A percentile compares a stretch with the other conserved stretches of the same genome.
Conservation (phyloP, 2,888 invertebrate species). For the Watsonalla binaria region DNA sequence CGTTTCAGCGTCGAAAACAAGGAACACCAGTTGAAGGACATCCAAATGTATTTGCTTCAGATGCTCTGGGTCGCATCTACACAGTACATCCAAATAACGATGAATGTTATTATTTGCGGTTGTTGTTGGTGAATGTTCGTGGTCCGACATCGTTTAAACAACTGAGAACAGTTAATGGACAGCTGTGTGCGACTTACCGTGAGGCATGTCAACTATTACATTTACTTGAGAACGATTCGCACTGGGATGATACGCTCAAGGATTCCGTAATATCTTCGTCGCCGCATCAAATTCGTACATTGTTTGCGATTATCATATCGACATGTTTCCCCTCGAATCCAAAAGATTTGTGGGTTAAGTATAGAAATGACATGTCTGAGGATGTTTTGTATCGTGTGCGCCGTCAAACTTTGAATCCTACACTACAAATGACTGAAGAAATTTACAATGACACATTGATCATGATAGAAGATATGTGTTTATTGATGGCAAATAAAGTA, state of each 20-base stretch:
- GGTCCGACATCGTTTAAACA: constrained; percentile 17
- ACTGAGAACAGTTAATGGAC: constrained; percentile 19
- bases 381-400: constrained; percentile 11
- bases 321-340: constrained; percentile 12
- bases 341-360: constrained; percentile 8
- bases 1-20: background rate
- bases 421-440: constrained; percentile 11
- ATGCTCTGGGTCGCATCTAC: background rate
- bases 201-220: constrained; percentile 12
- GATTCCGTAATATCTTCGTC: constrained; percentile 8
- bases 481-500: constrained; percentile 26
- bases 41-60: background rate
- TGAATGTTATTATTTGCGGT: constrained; percentile 7
- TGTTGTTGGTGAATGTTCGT: constrained; percentile 14
- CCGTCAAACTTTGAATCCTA: constrained; percentile 1
- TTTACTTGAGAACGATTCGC: constrained; percentile 13
- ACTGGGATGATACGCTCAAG: constrained; percentile 14
- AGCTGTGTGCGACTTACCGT: constrained; percentile 12
- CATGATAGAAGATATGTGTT: constrained; percentile 22
- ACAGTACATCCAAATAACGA: background rate
- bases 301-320: constrained; percentile 9
- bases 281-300: constrained; percentile 10
- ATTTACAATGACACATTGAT: constrained; percentile 13
- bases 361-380: constrained; percentile 12
- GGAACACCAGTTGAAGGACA: background rate